phyloP scores from a whole-genome alignment of 2,113 vertebrate genomes.

The Pygathrix nemaeus region DNA sequence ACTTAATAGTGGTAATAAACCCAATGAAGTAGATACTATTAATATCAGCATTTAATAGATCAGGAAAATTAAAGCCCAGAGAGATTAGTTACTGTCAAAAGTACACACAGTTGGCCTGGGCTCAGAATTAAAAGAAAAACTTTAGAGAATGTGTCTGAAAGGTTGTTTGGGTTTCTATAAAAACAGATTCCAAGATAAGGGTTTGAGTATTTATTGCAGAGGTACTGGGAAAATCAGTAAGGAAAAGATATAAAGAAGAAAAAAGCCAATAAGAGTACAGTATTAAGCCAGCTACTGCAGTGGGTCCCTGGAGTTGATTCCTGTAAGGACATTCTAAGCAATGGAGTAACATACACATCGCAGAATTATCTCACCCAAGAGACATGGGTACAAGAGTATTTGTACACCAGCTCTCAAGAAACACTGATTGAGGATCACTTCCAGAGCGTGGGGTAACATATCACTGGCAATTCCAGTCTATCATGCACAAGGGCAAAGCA shows the following conservation, averaged over 20 bases:
- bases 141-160: neutral
- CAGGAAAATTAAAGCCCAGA: constrained; percentile 6
- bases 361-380: neutral
- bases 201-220: neutral
- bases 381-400: neutral
- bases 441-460: neutral
- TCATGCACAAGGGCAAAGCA: neutral
- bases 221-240: neutral
- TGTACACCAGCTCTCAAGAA: neutral
- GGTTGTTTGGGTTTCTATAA: neutral
- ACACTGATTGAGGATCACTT: neutral
- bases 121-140: neutral
- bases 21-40: neutral
- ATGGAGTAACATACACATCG: neutral
- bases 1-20: neutral
- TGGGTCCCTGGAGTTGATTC: neutral
- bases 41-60: neutral
- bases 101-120: neutral
- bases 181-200: neutral
- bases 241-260: neutral
- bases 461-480: neutral
- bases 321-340: neutral
- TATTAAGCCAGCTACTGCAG: neutral
- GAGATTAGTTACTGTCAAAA: neutral
- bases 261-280: neutral